Evolutionary conservation across 1,140 invertebrate species (phyloP).

Genomic region (Euura lappo): DNA sequence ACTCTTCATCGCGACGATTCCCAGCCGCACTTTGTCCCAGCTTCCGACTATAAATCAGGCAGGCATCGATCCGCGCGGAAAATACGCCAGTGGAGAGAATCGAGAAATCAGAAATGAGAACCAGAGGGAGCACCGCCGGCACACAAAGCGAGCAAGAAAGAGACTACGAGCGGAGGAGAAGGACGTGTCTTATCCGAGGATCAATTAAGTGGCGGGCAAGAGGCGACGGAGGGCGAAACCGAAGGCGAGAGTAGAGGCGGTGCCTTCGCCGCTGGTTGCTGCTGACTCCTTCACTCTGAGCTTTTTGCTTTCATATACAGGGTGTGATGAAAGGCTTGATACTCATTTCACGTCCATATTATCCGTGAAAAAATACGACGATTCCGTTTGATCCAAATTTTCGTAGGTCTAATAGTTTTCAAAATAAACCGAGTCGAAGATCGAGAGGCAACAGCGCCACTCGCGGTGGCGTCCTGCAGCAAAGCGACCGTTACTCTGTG

Average conservation of each 20-base stretch:
- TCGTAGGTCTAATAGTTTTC: too few species aligned
- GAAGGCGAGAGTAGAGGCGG: neutral
- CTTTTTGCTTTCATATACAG: neutral
- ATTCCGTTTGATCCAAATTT: too few species aligned
- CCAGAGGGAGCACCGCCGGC: neutral
- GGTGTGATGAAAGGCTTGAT: neutral
- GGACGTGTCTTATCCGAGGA: constrained; percentile 2
- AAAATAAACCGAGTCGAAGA: too few species aligned
- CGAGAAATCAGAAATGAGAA: neutral
- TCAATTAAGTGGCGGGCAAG: constrained; percentile 6
- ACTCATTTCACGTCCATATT: too few species aligned
- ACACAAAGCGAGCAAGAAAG: neutral
- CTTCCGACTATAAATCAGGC: neutral
- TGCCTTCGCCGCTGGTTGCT: neutral
- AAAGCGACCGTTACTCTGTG: too few species aligned
- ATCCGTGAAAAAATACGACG: too few species aligned
- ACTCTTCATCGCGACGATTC: neutral
- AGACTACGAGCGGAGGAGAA: neutral
- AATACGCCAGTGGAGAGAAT: neutral
- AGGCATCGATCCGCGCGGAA: neutral
- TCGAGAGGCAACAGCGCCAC: too few species aligned
- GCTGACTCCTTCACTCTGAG: neutral
- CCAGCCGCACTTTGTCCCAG: neutral
- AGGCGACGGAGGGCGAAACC: neutral
- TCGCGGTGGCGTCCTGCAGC: too few species aligned